Conservation (phyloP, 2,797 vertebrate genomes). For the Platyrinchus mystaceus region DNA sequence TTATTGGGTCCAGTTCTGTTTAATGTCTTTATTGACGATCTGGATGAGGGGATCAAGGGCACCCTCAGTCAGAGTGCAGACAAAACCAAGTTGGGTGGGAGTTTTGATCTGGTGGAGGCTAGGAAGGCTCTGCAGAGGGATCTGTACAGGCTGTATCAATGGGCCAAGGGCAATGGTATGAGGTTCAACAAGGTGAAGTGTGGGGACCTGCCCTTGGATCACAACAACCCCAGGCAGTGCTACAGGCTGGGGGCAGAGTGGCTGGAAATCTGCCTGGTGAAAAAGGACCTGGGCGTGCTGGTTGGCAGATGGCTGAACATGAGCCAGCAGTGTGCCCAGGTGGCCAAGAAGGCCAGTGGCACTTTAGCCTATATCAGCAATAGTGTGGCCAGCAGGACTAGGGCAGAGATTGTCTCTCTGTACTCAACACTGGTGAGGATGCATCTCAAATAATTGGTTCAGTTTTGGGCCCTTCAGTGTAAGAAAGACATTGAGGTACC, state of each 20-base stretch:
- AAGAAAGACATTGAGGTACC: neutral
- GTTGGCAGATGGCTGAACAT: neutral
- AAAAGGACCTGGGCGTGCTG: neutral
- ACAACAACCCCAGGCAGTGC: neutral
- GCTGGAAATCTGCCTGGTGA: neutral
- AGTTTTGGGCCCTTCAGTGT: neutral
- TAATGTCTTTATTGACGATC: neutral
- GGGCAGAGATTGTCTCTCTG: neutral
- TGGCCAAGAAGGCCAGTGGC: neutral
- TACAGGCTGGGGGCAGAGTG: neutral
- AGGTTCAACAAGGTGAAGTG: neutral
- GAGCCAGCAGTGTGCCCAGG: neutral
- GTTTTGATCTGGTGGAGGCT: neutral
- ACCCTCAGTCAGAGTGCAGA: neutral
- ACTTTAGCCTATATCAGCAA: neutral
- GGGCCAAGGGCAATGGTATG: neutral
- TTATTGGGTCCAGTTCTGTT: neutral
- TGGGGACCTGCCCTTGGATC: neutral
- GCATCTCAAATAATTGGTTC: neutral
- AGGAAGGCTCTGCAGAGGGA: neutral
- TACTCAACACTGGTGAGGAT: neutral
- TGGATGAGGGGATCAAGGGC: neutral
- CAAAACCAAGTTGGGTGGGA: neutral
- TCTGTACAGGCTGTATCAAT: neutral
- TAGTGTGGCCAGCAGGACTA: neutral